Evolutionary conservation across 2,113 vertebrate genomes (phyloP).

Genomic region (Nycticebus coucang): DNA sequence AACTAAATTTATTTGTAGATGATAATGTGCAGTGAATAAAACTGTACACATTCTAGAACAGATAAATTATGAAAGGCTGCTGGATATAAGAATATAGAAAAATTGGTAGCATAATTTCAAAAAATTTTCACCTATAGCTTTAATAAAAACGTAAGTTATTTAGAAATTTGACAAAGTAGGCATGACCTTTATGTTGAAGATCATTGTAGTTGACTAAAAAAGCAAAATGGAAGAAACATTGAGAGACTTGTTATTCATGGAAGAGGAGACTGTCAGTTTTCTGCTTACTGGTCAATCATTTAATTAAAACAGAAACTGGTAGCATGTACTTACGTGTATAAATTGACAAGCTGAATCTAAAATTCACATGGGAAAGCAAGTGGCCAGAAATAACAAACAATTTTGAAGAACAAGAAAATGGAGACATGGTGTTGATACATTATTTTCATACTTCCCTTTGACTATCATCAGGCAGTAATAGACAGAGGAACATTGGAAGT

Average conservation of each 20-base stretch:
- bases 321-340: not conserved
- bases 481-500: not conserved
- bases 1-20: not conserved
- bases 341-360: not conserved
- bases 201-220: not conserved
- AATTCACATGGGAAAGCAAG: not conserved
- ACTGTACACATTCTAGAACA: not conserved
- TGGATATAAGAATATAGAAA: not conserved
- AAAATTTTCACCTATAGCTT: constrained; percentile 2
- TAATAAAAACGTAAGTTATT: not conserved
- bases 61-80: not conserved
- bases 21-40: not conserved
- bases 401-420: constrained; percentile 12
- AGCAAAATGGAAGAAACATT: not conserved
- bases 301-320: not conserved
- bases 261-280: not conserved
- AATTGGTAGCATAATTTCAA: not conserved
- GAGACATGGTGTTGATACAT: not conserved
- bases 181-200: not conserved
- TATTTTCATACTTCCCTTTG: not conserved
- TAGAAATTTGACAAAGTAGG: not conserved
- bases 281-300: not conserved
- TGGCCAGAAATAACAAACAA: not conserved
- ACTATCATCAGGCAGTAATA: not conserved
- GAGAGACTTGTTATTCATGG: not conserved